Conservation (phyloP, 2,888 invertebrate genomes). For the Sericinus montela region DNA sequence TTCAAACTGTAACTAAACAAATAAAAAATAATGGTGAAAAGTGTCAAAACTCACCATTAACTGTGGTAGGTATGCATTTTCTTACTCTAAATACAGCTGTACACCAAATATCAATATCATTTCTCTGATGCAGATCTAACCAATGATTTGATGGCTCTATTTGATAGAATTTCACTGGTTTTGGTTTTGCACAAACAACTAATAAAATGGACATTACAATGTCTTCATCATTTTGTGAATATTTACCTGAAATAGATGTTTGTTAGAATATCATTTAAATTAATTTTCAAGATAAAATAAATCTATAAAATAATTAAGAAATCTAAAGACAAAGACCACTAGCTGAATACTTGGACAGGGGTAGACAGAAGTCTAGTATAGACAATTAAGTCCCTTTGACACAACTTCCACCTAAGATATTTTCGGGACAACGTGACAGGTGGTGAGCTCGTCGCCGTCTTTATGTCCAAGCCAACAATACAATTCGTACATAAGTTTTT, state of each 20-base stretch:
- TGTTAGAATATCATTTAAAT: not conserved
- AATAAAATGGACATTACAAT: constrained; percentile 62
- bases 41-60: constrained; percentile 44
- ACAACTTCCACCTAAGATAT: too few species aligned
- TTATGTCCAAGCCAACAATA: too few species aligned
- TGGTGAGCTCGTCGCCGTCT: too few species aligned
- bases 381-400: too few species aligned
- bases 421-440: too few species aligned
- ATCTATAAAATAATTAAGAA: too few species aligned
- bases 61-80: constrained; percentile 64
- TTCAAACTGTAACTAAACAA: too few species aligned
- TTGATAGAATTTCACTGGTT: constrained; percentile 53
- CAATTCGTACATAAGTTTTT: too few species aligned
- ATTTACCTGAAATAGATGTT: constrained; percentile 58
- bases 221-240: constrained; percentile 61
- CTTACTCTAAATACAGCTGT: constrained; percentile 65
- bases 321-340: too few species aligned
- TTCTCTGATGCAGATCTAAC: constrained; percentile 58
- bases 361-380: too few species aligned
- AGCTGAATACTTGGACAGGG: too few species aligned
- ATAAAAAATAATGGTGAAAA: not conserved
- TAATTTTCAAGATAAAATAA: too few species aligned
- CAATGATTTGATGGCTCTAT: constrained; percentile 54
- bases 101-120: constrained; percentile 58
- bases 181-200: constrained; percentile 61